Conservation (phyloP, 2,797 vertebrate genomes). For the Hyperoplus lanceolatus region DNA sequence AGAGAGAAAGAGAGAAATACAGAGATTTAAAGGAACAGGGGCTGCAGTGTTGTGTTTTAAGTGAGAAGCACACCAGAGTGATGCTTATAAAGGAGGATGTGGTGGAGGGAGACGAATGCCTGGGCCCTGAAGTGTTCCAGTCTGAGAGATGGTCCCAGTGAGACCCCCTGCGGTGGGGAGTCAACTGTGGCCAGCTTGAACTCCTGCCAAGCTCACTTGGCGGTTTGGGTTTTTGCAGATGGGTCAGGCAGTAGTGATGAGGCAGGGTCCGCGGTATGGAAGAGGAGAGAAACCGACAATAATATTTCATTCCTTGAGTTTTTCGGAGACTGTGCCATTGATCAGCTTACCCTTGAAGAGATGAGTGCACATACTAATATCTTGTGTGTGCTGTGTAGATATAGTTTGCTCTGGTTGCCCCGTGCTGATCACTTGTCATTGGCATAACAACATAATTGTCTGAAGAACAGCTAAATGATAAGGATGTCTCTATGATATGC, state of each 20-base stretch:
- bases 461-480: conserved; percentile 1
- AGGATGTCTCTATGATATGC: neutral
- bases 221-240: conserved; percentile 67
- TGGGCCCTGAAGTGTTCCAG: conserved; percentile 52
- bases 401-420: neutral
- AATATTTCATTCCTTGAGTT: conserved; percentile 3
- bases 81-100: conserved; percentile 72
- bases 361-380: neutral
- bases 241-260: conserved; percentile 43
- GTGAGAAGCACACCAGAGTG: conserved; percentile 40
- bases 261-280: conserved; percentile 34
- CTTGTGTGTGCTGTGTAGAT: neutral
- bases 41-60: conserved; percentile 43
- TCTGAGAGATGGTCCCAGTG: conserved; percentile 47
- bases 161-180: conserved; percentile 33
- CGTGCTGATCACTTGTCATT: conserved; percentile 6
- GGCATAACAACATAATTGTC: neutral
- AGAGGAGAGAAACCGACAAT: conserved; percentile 4
- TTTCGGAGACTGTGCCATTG: neutral
- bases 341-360: conserved; percentile 21
- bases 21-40: conserved; percentile 37
- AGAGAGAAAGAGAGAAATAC: conserved; percentile 17
- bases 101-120: conserved; percentile 62
- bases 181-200: conserved; percentile 52
- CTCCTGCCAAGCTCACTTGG: conserved; percentile 54